Conservation (phyloP, 2,888 invertebrate species). For the Tenthredo mesomela region DNA sequence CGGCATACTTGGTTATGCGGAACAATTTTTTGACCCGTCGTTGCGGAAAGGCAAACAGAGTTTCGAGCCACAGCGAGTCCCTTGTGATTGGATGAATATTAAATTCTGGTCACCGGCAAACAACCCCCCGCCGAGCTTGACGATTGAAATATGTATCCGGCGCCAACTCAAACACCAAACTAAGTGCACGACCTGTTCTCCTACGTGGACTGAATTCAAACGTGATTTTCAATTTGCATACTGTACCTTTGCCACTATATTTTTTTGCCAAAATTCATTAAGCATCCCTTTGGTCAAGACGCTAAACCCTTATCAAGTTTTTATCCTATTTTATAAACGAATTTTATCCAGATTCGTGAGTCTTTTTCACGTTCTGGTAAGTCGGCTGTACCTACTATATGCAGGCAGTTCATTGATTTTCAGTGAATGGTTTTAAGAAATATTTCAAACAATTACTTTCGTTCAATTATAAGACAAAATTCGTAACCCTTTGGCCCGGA, state of each 20-base stretch:
- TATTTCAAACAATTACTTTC: constrained; percentile 36
- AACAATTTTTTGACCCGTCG: constrained; percentile 65
- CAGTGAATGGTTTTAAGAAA: not conserved
- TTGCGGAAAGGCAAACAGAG: constrained; percentile 65
- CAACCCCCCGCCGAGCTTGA: constrained; percentile 64
- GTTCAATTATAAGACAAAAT: constrained; percentile 40
- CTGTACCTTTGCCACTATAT: not conserved
- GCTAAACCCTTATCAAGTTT: not conserved
- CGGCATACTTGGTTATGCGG: constrained; percentile 54
- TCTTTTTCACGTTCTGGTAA: not conserved
- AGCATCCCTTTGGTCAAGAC: not conserved
- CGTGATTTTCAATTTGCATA: constrained; percentile 49
- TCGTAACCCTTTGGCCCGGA: constrained; percentile 34
- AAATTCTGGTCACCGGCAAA: constrained; percentile 76
- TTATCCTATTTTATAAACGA: not conserved
- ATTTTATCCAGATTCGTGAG: not conserved
- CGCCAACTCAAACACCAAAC: constrained; percentile 73
- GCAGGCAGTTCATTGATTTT: not conserved
- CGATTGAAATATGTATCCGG: constrained; percentile 76
- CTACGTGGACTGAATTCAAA: constrained; percentile 50
- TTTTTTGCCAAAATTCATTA: constrained; percentile 1
- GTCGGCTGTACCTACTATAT: not conserved
- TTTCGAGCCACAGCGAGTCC: constrained; percentile 56
- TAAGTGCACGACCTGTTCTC: constrained; percentile 65
- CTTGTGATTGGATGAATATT: constrained; percentile 76